Conservation (phyloP, 2,888 invertebrate species). For the Nesidiocoris tenuis region DNA sequence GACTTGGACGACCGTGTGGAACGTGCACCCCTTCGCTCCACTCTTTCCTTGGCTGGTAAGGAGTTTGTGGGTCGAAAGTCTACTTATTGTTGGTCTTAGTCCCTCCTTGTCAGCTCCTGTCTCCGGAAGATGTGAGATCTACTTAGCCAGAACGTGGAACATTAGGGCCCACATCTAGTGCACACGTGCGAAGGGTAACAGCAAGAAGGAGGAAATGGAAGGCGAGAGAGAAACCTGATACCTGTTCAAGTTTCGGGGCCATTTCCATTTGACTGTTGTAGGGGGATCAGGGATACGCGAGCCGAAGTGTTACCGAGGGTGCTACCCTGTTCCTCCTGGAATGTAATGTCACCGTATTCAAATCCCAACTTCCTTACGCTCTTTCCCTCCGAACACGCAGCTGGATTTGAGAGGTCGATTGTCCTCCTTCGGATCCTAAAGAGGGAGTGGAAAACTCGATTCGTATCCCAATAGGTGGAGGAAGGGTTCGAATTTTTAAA, state of each 20-base stretch:
- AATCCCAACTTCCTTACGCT: not conserved
- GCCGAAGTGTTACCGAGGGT: not conserved
- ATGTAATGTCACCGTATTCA: not conserved
- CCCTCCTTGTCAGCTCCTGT: not conserved
- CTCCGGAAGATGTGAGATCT: not conserved
- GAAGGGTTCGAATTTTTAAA: too few species aligned
- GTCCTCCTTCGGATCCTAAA: not conserved
- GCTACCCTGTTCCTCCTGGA: not conserved
- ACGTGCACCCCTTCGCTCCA: not conserved
- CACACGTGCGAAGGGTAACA: not conserved
- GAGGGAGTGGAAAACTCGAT: not conserved
- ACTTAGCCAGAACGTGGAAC: not conserved
- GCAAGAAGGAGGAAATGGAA: not conserved
- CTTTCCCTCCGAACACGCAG: not conserved
- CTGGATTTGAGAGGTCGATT: not conserved
- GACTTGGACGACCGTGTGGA: not conserved
- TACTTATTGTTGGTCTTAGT: constrained; percentile 14
- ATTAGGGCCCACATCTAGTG: not conserved
- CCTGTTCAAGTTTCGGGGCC: not conserved
- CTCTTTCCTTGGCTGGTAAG: not conserved
- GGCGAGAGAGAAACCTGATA: not conserved
- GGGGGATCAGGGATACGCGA: not conserved
- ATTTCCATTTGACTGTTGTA: not conserved
- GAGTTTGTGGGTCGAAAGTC: not conserved
- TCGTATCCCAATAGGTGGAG: not conserved